These are phyloP conservation scores for Eupsittula cactorum DNA, from an alignment of 2,113 vertebrate species.

Conservation along the genomic window DNA sequence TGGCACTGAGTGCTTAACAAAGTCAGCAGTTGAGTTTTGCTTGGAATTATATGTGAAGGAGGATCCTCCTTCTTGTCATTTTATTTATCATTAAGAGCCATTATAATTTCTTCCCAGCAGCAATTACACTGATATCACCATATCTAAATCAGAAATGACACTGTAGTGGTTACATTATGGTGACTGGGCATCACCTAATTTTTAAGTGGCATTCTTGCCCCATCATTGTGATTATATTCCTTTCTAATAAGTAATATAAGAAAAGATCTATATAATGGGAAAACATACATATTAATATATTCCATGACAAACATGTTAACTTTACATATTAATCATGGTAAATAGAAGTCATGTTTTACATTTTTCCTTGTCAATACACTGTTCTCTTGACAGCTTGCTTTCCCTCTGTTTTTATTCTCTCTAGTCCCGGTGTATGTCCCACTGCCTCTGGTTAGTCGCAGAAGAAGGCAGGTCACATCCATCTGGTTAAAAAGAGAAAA, in stretches of 20 bases:
- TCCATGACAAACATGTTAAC: slow-evolving; percentile 53
- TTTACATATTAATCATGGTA: slow-evolving; percentile 50
- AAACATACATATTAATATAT: slow-evolving; percentile 58
- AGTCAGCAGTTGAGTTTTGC: slow-evolving; percentile 13
- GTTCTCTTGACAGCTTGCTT: slow-evolving; percentile 60
- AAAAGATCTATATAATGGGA: slow-evolving; percentile 52
- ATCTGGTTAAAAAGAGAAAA: neutral
- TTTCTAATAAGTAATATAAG: slow-evolving; percentile 68
- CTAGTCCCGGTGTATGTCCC: neutral
- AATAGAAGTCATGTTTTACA: slow-evolving; percentile 57
- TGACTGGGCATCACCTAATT: slow-evolving; percentile 79
- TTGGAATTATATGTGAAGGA: slow-evolving; percentile 58
- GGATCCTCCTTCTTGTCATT: slow-evolving; percentile 69
- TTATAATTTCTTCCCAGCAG: slow-evolving; percentile 75
- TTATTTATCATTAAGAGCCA: slow-evolving; percentile 75
- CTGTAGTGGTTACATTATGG: slow-evolving; percentile 65
- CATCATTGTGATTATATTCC: slow-evolving; percentile 70
- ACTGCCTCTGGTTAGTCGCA: slow-evolving; percentile 42
- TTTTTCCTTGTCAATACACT: slow-evolving; percentile 51
- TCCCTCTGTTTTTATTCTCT: slow-evolving; percentile 54
- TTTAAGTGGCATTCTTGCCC: slow-evolving; percentile 78
- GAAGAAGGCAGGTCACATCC: slow-evolving; percentile 40
- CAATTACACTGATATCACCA: slow-evolving; percentile 73
- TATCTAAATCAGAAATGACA: slow-evolving; percentile 76
- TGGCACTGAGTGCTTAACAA: neutral